Percentiles rank a stretch among this genome's conserved stretches.
These are phyloP conservation scores for Cololabis saira DNA, from an alignment of 2,113 vertebrate species.

Conservation along the genomic window DNA sequence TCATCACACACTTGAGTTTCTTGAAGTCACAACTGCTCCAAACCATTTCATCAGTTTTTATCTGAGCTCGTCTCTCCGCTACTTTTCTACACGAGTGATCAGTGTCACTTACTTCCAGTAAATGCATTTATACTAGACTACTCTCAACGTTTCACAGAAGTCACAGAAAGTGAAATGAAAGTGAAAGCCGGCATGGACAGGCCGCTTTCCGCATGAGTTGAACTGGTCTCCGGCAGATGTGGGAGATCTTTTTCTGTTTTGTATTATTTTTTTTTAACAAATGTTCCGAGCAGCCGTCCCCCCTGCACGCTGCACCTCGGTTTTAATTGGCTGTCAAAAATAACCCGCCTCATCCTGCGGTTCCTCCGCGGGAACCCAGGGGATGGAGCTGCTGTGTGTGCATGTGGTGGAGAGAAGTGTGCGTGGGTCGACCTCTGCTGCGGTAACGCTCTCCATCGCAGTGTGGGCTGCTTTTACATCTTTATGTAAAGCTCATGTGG, in stretches of 20 bases:
- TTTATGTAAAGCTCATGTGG: slow-evolving; percentile 79
- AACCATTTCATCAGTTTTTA: too few species aligned
- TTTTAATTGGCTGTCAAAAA: slow-evolving; percentile 74
- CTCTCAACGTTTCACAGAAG: too few species aligned
- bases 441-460: background rate
- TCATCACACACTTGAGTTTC: too few species aligned
- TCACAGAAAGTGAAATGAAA: background rate
- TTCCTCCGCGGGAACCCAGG: slow-evolving; percentile 36
- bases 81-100: too few species aligned
- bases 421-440: slow-evolving; percentile 59
- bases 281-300: slow-evolving; percentile 6
- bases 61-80: too few species aligned
- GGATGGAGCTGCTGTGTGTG: slow-evolving; percentile 28
- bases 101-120: too few species aligned
- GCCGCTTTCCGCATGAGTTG: background rate
- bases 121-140: too few species aligned
- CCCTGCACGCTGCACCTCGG: slow-evolving; percentile 23
- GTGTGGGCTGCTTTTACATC: slow-evolving; percentile 66
- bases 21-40: too few species aligned
- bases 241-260: slow-evolving; percentile 5
- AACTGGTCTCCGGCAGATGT: background rate
- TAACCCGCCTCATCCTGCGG: slow-evolving; percentile 54
- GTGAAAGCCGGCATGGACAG: background rate
- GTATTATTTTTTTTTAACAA: too few species aligned
- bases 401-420: slow-evolving; percentile 39